Conservation (phyloP, 1,140 invertebrate species). For the Laupala kohalensis region DNA sequence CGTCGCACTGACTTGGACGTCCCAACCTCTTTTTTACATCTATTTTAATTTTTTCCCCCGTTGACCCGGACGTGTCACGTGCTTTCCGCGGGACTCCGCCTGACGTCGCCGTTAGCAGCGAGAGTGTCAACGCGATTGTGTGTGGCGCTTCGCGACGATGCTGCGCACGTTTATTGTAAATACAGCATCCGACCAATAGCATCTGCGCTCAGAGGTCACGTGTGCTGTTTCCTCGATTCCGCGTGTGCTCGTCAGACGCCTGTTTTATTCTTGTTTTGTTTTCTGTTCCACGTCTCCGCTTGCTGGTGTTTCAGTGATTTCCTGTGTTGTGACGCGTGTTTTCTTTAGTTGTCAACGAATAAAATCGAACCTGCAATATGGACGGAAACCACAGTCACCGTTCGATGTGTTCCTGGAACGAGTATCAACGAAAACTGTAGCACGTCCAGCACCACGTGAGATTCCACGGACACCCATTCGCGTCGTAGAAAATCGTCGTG, state of each 20-base stretch:
- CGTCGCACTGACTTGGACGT: not conserved
- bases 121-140: too few species aligned
- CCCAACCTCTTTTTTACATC: not conserved
- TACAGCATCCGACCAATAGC: not conserved
- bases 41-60: not conserved
- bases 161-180: not conserved
- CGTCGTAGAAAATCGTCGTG: too few species aligned
- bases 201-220: not conserved
- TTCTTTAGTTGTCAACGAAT: not conserved
- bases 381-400: not conserved
- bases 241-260: not conserved
- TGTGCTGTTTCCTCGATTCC: not conserved
- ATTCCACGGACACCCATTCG: not conserved
- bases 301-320: too few species aligned
- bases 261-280: not conserved
- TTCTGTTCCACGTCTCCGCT: too few species aligned
- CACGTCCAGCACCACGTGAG: not conserved
- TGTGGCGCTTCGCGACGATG: not conserved
- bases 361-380: not conserved
- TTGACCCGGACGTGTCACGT: not conserved
- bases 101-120: too few species aligned
- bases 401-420: not conserved
- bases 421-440: not conserved
- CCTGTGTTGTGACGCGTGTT: not conserved
- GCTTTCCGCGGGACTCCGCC: not conserved